Evolutionary conservation across 2,888 invertebrate genomes (phyloP), one percentile per base, ranked within the genome.

Genomic region (Chrysolina americana): DNA sequence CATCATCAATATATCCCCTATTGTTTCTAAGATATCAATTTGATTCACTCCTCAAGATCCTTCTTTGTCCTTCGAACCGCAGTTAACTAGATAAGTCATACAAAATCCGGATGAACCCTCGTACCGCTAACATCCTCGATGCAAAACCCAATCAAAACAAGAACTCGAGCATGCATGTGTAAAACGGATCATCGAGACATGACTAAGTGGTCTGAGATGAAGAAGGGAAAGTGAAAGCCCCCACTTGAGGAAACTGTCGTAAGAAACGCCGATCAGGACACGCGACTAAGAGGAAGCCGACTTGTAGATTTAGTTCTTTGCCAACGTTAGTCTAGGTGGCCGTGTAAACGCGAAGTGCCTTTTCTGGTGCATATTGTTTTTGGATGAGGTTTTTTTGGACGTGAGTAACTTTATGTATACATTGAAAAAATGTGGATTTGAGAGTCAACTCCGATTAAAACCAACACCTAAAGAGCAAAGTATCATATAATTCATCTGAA

Each of bases 191-290:
- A 48, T 64, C 66, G 62, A 70, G 69, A 72, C 71, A 73, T 72
- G 71, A 73, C 65, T 71, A 65, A 68, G 68, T 36, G 47, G 50
- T 56, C 23, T 53, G 17, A 68, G 73, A 72, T 69, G 64, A 76
- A 75, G 53, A 80, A 75, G 78, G 79, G 81, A 81, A 81, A 81
- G 81, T 81, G 72, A 79, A 76, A 76, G 79, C 78, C 80, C 69
- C 73, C 62, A 47, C 59, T 59, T 23, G 68, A 74, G 74, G 77
- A 76, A 76, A 75, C 73, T 75, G 79, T 68, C 66, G 76, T 71
- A 79, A 77, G 75, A 76, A 77, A 78, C 71, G 79, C 78, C 75
- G 74, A 66, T 64, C 59, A 62, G 48, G 75, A 80, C 79, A 79
- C 76, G 77, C 78, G 76, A 78, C 73, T 41, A 53, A 66, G 75